phyloP scores from a whole-genome alignment of 2,888 invertebrate species.

The Phalera bucephala region DNA sequence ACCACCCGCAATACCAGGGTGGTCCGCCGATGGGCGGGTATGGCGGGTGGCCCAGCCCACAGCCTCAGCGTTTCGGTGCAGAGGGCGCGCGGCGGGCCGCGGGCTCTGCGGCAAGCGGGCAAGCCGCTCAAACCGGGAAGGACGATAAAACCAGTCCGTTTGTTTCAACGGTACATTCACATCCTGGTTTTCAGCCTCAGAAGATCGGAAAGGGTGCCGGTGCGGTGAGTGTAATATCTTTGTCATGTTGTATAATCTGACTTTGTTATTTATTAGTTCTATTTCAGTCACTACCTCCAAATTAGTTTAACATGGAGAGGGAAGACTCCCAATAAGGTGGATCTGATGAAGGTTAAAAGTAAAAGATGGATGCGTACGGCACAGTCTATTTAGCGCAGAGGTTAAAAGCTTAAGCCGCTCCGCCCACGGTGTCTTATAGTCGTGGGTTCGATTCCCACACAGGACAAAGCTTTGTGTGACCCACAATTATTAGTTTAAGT shows the following conservation, averaged over 20 bases:
- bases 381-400: too few species aligned
- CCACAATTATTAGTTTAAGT: too few species aligned
- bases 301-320: too few species aligned
- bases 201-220: conserved; percentile 91
- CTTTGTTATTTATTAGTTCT: background rate
- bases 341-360: too few species aligned
- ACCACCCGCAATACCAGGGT: conserved; percentile 78
- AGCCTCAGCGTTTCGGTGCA: conserved; percentile 80
- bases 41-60: conserved; percentile 50
- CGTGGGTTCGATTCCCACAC: too few species aligned
- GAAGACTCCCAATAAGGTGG: too few species aligned
- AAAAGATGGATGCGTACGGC: too few species aligned
- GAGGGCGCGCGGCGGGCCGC: conserved; percentile 69
- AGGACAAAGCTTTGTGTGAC: too few species aligned
- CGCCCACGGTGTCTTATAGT: too few species aligned
- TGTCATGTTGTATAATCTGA: conserved; percentile 1
- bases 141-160: conserved; percentile 92
- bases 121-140: conserved; percentile 56
- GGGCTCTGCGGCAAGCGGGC: conserved; percentile 36
- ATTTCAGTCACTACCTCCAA: too few species aligned
- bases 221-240: conserved; percentile 67
- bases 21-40: conserved; percentile 58
- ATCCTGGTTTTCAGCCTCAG: conserved; percentile 96
- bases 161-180: conserved; percentile 93
- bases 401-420: too few species aligned